phyloP scores from a whole-genome alignment of 1,140 invertebrate genomes.

The Microplitis mediator region DNA sequence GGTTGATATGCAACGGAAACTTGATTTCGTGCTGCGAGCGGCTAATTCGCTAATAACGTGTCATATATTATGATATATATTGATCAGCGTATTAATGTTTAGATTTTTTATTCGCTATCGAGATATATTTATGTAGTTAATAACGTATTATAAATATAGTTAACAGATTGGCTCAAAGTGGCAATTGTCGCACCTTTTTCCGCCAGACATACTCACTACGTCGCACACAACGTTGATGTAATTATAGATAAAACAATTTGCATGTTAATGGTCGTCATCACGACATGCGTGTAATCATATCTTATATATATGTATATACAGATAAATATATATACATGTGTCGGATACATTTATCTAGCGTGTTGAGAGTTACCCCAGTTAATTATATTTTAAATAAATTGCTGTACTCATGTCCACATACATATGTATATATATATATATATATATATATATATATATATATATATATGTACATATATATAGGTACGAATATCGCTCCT shows the following conservation, averaged over 20 bases:
- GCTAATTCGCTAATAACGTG: too few relatives aligned
- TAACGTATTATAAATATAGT: background rate
- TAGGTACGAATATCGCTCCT: too few relatives aligned
- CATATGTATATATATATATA: background rate
- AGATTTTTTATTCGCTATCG: too few relatives aligned
- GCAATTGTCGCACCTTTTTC: conserved; percentile 3
- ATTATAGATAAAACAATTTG: conserved; percentile 33
- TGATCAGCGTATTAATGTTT: too few relatives aligned
- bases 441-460: background rate
- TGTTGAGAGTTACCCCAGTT: background rate
- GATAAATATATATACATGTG: background rate
- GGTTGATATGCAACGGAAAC: too few relatives aligned
- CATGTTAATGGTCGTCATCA: conserved; percentile 28
- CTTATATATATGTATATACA: background rate
- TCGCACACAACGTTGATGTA: background rate
- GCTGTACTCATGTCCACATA: background rate
- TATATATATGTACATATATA: background rate
- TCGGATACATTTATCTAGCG: background rate
- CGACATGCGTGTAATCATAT: conserved; percentile 3
- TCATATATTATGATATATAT: too few relatives aligned
- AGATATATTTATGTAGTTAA: background rate
- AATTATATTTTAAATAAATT: background rate
- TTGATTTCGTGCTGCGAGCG: too few relatives aligned
- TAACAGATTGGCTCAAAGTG: background rate
- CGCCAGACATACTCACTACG: background rate